Percentiles rank a stretch among this genome's conserved stretches.
Conservation (phyloP, 2,797 vertebrate species). For the Meda fulgida region DNA sequence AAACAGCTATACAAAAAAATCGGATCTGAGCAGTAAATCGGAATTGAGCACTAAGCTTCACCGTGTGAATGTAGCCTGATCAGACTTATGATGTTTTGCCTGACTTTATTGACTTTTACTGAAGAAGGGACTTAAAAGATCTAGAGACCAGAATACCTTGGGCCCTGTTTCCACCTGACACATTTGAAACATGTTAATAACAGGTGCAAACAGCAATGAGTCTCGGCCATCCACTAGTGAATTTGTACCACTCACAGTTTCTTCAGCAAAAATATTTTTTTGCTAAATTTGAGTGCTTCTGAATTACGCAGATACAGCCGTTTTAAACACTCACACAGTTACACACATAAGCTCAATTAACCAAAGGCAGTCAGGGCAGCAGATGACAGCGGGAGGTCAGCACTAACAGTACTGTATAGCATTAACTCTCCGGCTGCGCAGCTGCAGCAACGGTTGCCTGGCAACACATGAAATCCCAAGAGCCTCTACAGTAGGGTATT, state of each 20-base stretch:
- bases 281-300: conserved; percentile 19
- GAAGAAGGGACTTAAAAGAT: background rate
- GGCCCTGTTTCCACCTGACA: background rate
- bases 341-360: conserved; percentile 34
- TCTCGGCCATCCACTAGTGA: background rate
- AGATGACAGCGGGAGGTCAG: conserved; percentile 32
- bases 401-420: conserved; percentile 25
- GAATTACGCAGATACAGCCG: conserved; percentile 5
- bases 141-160: background rate
- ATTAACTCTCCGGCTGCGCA: conserved; percentile 33
- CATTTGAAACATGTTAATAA: background rate
- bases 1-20: too few species aligned
- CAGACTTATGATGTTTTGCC: background rate
- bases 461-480: conserved; percentile 46
- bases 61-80: too few species aligned
- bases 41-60: too few species aligned
- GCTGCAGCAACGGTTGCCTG: conserved; percentile 32
- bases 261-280: background rate
- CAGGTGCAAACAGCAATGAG: background rate
- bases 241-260: background rate
- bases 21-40: too few species aligned
- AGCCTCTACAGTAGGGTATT: conserved; percentile 30
- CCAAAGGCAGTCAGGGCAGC: conserved; percentile 19
- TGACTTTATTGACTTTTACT: background rate
- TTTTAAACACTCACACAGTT: conserved; percentile 37